These are phyloP conservation scores for Cardiocondyla obscurior DNA, from an alignment of 1,140 invertebrate species.

Conservation along the genomic window DNA sequence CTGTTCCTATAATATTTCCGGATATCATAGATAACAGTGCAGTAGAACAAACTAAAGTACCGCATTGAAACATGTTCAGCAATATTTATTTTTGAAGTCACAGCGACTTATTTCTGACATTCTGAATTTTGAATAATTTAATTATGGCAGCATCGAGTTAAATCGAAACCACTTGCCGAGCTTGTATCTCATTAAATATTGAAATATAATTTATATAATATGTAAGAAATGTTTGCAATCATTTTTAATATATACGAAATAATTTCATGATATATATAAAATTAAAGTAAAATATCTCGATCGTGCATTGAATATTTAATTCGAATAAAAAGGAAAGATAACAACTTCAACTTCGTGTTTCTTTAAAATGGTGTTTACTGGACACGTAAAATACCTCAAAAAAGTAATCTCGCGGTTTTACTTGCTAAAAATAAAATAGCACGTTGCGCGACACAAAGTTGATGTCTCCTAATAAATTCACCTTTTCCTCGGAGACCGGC, in stretches of 20 bases:
- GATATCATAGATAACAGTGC: slow-evolving; percentile 10
- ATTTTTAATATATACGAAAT: not conserved
- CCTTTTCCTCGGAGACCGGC: not conserved
- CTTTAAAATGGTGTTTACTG: not conserved
- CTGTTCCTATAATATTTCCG: slow-evolving; percentile 3
- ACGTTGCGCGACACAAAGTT: slow-evolving; percentile 24
- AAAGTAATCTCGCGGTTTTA: slow-evolving; percentile 19
- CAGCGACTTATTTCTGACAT: not conserved
- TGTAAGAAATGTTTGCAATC: not conserved
- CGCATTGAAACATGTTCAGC: not conserved
- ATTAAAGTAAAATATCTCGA: not conserved
- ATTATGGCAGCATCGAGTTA: no score
- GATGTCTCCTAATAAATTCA: slow-evolving; percentile 33
- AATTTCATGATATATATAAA: not conserved
- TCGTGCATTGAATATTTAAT: not conserved
- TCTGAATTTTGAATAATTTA: not conserved
- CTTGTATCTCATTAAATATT: not conserved
- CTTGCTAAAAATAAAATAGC: slow-evolving; percentile 35
- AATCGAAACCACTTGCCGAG: not conserved
- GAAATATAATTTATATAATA: not conserved
- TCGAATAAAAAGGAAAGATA: not conserved
- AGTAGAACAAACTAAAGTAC: slow-evolving; percentile 14
- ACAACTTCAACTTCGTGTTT: not conserved
- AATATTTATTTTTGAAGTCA: slow-evolving; percentile 11
- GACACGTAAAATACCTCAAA: not conserved